Evolutionary conservation across 2,888 invertebrate species (phyloP).

Genomic region (Drosophila mulleri): DNA sequence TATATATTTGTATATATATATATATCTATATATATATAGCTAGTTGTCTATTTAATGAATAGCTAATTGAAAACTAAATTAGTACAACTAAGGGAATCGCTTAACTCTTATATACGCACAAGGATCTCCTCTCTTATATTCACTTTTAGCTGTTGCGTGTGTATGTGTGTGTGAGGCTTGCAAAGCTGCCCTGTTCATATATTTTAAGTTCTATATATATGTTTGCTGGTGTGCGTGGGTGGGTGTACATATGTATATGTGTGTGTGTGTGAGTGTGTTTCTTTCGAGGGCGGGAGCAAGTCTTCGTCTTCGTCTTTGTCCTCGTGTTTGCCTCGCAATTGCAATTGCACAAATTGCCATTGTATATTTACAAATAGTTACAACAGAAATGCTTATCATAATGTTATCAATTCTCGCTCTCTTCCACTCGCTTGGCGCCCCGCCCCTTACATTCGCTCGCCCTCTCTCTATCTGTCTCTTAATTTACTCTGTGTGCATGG

Average conservation of each 20-base stretch:
- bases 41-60: constrained; percentile 48
- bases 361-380: constrained; percentile 52
- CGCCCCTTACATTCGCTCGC: background rate
- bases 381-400: constrained; percentile 46
- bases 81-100: constrained; percentile 75
- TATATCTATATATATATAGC: constrained; percentile 38
- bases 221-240: constrained; percentile 41
- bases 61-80: constrained; percentile 67
- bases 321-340: constrained; percentile 36
- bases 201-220: constrained; percentile 15
- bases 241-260: constrained; percentile 55
- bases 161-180: constrained; percentile 38
- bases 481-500: constrained; percentile 62
- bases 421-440: background rate
- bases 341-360: constrained; percentile 56
- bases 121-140: constrained; percentile 30
- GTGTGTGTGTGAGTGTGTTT: constrained; percentile 20
- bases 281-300: constrained; percentile 24
- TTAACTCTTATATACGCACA: constrained; percentile 46
- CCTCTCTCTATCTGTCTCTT: background rate
- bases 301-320: background rate
- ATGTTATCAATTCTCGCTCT: constrained; percentile 4
- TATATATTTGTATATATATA: constrained; percentile 28
- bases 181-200: constrained; percentile 43
- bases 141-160: constrained; percentile 35